Evolutionary conservation across 2,888 invertebrate species (phyloP).

Genomic region (Drosophila falleni): DNA sequence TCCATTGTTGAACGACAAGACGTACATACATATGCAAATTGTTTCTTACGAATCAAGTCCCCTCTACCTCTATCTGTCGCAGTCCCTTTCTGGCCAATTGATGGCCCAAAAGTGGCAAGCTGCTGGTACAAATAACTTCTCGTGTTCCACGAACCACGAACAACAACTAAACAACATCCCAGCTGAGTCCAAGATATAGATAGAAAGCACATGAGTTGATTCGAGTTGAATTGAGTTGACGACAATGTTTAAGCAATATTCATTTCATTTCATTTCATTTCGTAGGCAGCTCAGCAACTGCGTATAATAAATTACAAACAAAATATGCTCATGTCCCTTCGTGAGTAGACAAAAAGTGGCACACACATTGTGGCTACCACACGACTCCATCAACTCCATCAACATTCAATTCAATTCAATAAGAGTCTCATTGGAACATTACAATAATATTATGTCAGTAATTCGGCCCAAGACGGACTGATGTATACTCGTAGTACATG

Average conservation of each 20-base stretch:
- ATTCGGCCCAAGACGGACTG: conserved; percentile 59
- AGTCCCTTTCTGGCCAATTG: conserved; percentile 17
- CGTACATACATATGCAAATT: conserved; percentile 79
- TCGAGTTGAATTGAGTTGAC: conserved; percentile 29
- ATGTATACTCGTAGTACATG: conserved; percentile 49
- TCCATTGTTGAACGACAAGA: conserved; percentile 68
- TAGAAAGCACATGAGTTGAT: conserved; percentile 37
- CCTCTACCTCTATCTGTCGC: not conserved
- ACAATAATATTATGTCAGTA: conserved; percentile 80
- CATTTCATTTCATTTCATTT: conserved; percentile 81
- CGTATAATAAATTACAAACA: conserved; percentile 82
- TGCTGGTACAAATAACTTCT: conserved; percentile 59
- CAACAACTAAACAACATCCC: not conserved
- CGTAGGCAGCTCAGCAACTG: conserved; percentile 77
- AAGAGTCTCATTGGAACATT: conserved; percentile 61
- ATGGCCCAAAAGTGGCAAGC: conserved; percentile 33
- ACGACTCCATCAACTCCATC: conserved; percentile 10
- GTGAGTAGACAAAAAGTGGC: conserved; percentile 77
- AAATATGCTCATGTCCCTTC: conserved; percentile 80
- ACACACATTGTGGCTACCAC: conserved; percentile 44
- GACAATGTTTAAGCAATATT: conserved; percentile 50
- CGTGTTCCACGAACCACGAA: conserved; percentile 50
- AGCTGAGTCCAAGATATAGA: conserved; percentile 10
- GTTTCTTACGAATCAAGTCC: conserved; percentile 77
- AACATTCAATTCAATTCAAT: not conserved